Base-by-base conservation (phyloP, 2,113 vertebrate species). In the Gopherus flavomarginatus region DNA sequence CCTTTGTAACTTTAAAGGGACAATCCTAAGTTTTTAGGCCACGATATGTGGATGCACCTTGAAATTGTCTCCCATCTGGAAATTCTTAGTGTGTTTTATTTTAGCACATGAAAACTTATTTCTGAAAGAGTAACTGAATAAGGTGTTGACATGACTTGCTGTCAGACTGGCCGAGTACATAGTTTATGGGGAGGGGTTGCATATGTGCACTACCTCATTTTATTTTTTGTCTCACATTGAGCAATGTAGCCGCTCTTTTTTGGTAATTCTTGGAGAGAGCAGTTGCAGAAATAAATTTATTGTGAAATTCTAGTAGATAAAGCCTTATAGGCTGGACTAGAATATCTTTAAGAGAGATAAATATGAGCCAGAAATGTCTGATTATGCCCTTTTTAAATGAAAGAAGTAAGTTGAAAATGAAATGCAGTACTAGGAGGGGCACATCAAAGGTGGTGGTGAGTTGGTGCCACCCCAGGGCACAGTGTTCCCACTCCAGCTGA, bases 201-300 rank as follows among this genome's bases (percentile, higher is more conserved):
- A 27, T 94, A 87, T 50, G 78, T 78, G 72, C 49, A 29, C 75
- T 19, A 79, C 84, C 90, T 88, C 1, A 1, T 90, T 94, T 95
- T 93, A 95, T 96, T 96, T 97, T 96, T 85, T 83, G 87, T 85
- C 42, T 84, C 93, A 88, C 92, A 90, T 97, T 91, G 50, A 95
- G 83, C 94, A 94, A 89, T 81, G 79, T 81, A 88, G 94, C 88
- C 35, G 4, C 59, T 94, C 44, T 93, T 94, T 92, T 97, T 85
- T 94, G 88, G 81, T 89, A 84, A 96, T 94, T 96, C 83, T 52
- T 96, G 87, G 90, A 57, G 85, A 84, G 93, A 87, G 83, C 16
- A 3, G 35, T 27, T 92, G 84, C 59, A 87, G 82, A 94, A 94
- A 93, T 94, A 62, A 93, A 84, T 83, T 92, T 78, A 31, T 81